A percentile compares a stretch with the other conserved stretches of the same genome.
phyloP scores from a whole-genome alignment of 1,140 invertebrate species.

The Macrobrachium nipponense region DNA sequence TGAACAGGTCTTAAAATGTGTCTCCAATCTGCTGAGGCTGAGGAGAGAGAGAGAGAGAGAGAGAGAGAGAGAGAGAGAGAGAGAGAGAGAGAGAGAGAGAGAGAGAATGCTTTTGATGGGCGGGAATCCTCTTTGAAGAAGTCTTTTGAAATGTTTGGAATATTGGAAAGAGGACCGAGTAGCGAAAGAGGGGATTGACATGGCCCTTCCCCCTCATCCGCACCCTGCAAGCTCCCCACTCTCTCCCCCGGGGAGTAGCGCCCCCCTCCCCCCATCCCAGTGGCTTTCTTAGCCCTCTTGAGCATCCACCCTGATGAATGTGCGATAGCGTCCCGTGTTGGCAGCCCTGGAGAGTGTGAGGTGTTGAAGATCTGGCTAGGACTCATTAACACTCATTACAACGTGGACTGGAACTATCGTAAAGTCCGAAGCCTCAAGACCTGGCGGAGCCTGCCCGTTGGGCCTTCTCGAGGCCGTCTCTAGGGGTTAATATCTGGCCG shows the following conservation, averaged over 20 bases:
- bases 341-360: constrained; percentile 53
- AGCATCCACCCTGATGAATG: constrained; percentile 44
- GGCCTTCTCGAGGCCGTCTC: constrained; percentile 19
- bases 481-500: constrained; percentile 21
- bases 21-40: too few species aligned
- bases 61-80: too few species aligned
- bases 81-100: too few species aligned
- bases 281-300: neutral
- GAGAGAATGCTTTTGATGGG: too few species aligned
- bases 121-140: too few species aligned
- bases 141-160: too few species aligned
- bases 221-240: too few species aligned
- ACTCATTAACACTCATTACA: constrained; percentile 62
- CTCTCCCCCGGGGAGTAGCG: neutral
- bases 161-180: too few species aligned
- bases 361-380: constrained; percentile 43
- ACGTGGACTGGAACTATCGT: constrained; percentile 30
- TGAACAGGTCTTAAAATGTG: too few species aligned
- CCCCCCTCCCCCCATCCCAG: neutral
- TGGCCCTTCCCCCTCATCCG: too few species aligned
- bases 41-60: too few species aligned
- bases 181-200: too few species aligned
- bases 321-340: constrained; percentile 41
- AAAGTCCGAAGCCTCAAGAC: constrained; percentile 28
- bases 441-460: neutral